Evolutionary conservation across 1,140 invertebrate genomes (phyloP), one percentile per base, ranked within the genome.

Genomic region (Oncopeltus fasciatus): DNA sequence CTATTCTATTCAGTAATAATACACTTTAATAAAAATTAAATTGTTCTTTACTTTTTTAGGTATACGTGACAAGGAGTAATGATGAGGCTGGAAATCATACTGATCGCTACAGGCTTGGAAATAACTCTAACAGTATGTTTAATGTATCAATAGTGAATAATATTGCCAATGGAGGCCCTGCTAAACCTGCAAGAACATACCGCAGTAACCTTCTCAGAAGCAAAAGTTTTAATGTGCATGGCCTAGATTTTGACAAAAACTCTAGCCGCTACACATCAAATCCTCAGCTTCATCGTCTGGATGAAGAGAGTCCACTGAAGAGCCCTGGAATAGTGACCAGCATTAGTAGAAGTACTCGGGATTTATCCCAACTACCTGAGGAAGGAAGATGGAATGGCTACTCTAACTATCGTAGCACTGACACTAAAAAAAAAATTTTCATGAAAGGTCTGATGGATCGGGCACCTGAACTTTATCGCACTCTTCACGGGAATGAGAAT

Each of bases 191-290:
- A 29, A 73, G 86, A 64, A 85, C 84, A 12, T 88, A 87, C 70
- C 86, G 83, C 68, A 82, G 85, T 1, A 76, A 76, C 33, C 72
- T 91, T 12, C 81, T 84, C 20, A 76, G 88, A 58, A 90, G 88
- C 74, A 87, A 90, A 72, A 90, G 87, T 72, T 89, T 92, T 73
- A 89, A 87, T 74, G 84, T 88, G 51, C 84, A 87, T 66, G 82
- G 79, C 8, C 43, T 61, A 14, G 64, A 69, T 27, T 47, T 46
- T 31, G 28, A 49, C n/a, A 68, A 61, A 18, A 69, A 65, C 60
- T 67, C 66, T 47, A 69, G 60, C 60, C n/a, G 78, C 82, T 67
- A 87, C 72, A 87, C 85, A 67, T 88, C 85, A 0, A 88, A 84
- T 71, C 82, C 85, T 16, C 85, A 88, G 64, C 70, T 90, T 20